Conservation (phyloP, 2,797 vertebrate genomes). For the Gadopsis bispinosus region DNA sequence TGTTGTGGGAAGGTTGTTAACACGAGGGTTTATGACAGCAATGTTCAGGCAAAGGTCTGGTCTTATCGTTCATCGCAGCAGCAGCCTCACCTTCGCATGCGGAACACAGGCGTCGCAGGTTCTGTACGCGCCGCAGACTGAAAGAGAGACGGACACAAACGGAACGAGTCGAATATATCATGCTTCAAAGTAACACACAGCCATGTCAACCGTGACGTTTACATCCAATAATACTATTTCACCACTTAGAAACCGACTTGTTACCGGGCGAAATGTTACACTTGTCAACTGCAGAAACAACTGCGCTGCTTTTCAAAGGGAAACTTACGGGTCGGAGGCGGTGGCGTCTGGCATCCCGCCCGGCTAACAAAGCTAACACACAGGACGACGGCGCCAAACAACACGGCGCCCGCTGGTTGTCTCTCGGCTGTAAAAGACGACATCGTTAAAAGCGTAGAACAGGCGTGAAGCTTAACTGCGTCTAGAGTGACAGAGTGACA, state of each 20-base stretch:
- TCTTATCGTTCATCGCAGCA: background rate
- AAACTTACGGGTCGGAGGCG: constrained; percentile 62
- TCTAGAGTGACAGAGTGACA: too few relatives aligned
- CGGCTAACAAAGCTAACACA: constrained; percentile 57
- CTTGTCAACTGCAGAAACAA: accelerated
- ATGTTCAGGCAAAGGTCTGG: constrained; percentile 20
- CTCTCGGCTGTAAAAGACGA: background rate
- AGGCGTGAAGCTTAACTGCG: background rate
- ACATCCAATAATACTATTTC: background rate
- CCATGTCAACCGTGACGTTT: constrained; percentile 22
- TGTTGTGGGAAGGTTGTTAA: background rate
- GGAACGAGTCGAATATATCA: background rate
- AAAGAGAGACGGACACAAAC: background rate
- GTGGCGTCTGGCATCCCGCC: constrained; percentile 47
- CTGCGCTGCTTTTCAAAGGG: accelerated
- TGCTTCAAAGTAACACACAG: too few relatives aligned
- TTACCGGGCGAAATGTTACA: accelerated
- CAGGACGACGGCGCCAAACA: constrained; percentile 28
- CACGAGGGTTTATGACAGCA: background rate
- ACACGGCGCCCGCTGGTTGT: background rate
- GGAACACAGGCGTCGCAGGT: constrained; percentile 85
- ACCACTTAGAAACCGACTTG: too few relatives aligned
- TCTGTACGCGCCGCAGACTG: constrained; percentile 80
- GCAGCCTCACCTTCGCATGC: constrained; percentile 81
- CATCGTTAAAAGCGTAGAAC: constrained; percentile 14